These are phyloP conservation scores for Pediacus dermestoides DNA, from an alignment of 2,888 invertebrate genomes.

Conservation along the genomic window DNA sequence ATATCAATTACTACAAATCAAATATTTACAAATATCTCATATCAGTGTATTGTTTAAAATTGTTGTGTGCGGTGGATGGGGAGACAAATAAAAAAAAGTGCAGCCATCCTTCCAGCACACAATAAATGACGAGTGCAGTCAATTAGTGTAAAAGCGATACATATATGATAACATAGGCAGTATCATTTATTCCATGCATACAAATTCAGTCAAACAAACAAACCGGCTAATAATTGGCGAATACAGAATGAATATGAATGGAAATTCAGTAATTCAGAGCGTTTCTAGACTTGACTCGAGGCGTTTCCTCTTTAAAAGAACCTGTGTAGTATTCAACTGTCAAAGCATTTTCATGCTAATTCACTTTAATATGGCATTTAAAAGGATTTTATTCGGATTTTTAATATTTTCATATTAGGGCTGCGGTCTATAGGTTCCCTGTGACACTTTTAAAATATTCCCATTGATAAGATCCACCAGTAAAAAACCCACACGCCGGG, in stretches of 20 bases:
- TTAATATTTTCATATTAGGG: constrained; percentile 49
- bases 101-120: not conserved
- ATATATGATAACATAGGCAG: constrained; percentile 36
- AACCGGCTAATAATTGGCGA: constrained; percentile 49
- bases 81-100: not conserved
- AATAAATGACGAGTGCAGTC: constrained; percentile 36
- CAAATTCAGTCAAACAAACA: constrained; percentile 49
- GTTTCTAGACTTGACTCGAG: constrained; percentile 33
- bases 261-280: constrained; percentile 37
- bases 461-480: constrained; percentile 38
- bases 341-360: constrained; percentile 51
- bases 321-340: constrained; percentile 46
- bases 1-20: constrained; percentile 4
- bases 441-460: constrained; percentile 40
- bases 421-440: constrained; percentile 23
- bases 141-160: constrained; percentile 42
- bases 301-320: constrained; percentile 39
- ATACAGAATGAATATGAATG: constrained; percentile 39
- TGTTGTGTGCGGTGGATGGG: not conserved
- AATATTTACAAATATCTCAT: constrained; percentile 3
- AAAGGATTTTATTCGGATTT: constrained; percentile 46
- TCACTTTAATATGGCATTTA: constrained; percentile 48
- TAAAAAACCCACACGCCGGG: too few species aligned
- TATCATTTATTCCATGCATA: constrained; percentile 51
- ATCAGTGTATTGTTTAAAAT: constrained; percentile 1